Base-by-base conservation (phyloP, 2,113 vertebrate genomes). In the Calyptomena viridis region DNA sequence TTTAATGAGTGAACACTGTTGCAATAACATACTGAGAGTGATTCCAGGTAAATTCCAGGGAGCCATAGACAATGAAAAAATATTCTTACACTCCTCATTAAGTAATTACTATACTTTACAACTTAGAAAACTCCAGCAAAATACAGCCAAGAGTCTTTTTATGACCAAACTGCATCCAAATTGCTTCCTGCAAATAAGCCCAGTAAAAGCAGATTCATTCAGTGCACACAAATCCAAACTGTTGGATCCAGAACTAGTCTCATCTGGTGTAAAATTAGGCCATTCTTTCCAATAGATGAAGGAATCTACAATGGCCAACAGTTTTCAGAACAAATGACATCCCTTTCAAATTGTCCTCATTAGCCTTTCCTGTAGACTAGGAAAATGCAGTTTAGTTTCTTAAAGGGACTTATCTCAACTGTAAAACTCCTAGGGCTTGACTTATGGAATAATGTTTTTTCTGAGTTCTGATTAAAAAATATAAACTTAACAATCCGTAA, bases 371-470 rank as follows among this genome's bases (percentile, higher is more conserved):
- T 78, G 52, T 64, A 64, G 35, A 89, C 39, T 83, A 72, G 44
- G 92, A 87, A 91, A 93, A 96, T 71, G 52, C 37, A 89, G 75
- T 96, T 96, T 77, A 42, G 11, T 66, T 86, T 80, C 91, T 96
- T 96, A 72, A 93, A 93, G 71, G 56, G 56, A 72, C 76, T 94
- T 68, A 60, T 95, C 60, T 95, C 82, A 92, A 30, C 89, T 96
- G 93, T 81, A 87, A 97, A 96, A 97, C 82, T 82, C 63, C 77
- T 30, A 78, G 40, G 53, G 77, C 31, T 62, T 64, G 52, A 67
- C 18, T 89, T 91, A 83, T 27, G 12, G 59, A 84, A 72, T 82
- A 87, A 39, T 88, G n/a, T 91, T 95, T 94, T 84, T 82, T 60
- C 66, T 76, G 56, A 64, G 66, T 78, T 94, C 85, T 85, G 74